A percentile compares a stretch with the other conserved stretches of the same genome.
Evolutionary conservation across 2,797 vertebrate species (phyloP).

Genomic region (Sciurus carolinensis): DNA sequence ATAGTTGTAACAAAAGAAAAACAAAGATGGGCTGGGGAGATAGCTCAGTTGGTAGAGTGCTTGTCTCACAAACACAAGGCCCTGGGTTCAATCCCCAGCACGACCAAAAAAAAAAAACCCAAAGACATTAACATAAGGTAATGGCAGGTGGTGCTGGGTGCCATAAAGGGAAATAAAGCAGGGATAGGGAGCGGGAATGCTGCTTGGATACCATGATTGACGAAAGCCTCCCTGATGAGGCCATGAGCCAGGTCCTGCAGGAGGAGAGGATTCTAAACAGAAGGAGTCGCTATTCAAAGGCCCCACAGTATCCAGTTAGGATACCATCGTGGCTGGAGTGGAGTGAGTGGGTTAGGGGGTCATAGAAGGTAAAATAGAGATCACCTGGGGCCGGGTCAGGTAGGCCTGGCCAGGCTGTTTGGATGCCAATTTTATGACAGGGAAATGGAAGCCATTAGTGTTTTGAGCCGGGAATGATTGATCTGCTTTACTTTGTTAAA

Average conservation of each 20-base stretch:
- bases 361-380: not conserved
- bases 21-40: no score
- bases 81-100: no score
- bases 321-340: not conserved
- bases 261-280: not conserved
- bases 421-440: not conserved
- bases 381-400: not conserved
- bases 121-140: not conserved
- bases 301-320: not conserved
- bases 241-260: not conserved
- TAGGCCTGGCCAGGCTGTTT: not conserved
- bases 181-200: not conserved
- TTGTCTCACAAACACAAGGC: no score
- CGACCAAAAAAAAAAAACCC: no score
- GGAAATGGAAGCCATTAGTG: not conserved
- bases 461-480: not conserved
- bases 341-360: not conserved
- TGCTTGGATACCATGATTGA: not conserved
- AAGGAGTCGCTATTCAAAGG: not conserved
- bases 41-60: no score
- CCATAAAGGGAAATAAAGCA: not conserved
- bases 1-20: not conserved
- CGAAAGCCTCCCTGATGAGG: not conserved
- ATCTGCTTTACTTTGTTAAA: conserved; percentile 1
- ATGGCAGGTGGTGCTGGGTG: not conserved